Evolutionary conservation across 2,888 invertebrate species (phyloP).

Genomic region (Cerastoderma edule): DNA sequence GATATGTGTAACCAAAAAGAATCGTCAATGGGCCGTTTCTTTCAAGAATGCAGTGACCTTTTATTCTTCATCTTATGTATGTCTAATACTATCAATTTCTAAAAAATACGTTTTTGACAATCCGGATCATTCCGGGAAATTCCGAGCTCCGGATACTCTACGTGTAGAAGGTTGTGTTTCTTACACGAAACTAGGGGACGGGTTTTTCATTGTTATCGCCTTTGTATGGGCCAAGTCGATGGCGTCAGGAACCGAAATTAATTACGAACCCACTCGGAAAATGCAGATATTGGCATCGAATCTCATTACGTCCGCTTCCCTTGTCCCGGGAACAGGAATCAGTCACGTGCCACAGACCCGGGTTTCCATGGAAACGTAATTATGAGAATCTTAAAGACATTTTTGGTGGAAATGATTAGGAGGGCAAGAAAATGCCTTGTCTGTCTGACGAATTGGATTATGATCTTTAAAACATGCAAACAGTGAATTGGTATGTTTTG

Average conservation of each 20-base stretch:
- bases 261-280: constrained; percentile 6
- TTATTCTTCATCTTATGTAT: no score
- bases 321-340: constrained; percentile 9
- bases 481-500: no score
- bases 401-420: constrained; percentile 16
- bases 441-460: constrained; percentile 4
- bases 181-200: no score
- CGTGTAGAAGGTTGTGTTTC: background rate
- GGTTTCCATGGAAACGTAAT: constrained; percentile 25
- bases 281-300: background rate
- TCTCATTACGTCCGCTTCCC: constrained; percentile 23
- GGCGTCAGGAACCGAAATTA: constrained; percentile 6
- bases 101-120: no score
- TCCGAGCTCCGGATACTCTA: no score
- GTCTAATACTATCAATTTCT: no score
- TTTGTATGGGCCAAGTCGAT: background rate
- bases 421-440: constrained; percentile 13
- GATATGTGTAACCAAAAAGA: no score
- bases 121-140: no score
- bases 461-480: background rate
- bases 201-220: background rate
- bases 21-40: no score
- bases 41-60: no score
- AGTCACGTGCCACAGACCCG: constrained; percentile 22
- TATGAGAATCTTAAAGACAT: constrained; percentile 19